phyloP scores from a whole-genome alignment of 2,797 vertebrate species.

The Apogon hyalosoma region DNA sequence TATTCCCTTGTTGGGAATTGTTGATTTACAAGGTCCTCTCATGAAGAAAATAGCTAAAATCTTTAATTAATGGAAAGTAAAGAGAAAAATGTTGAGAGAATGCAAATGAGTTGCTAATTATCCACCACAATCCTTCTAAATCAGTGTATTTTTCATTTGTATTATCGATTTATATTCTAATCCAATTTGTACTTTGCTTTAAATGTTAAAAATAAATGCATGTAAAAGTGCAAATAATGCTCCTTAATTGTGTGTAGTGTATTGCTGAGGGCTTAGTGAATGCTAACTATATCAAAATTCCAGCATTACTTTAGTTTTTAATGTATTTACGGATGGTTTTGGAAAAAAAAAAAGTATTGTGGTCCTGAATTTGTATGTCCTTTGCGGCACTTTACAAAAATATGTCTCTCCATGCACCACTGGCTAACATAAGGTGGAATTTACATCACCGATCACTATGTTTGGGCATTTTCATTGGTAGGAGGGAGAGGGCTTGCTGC shows the following conservation, averaged over 20 bases:
- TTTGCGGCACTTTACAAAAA: constrained; percentile 35
- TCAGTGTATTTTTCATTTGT: neutral
- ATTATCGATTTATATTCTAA: constrained; percentile 2
- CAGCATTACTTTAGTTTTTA: neutral
- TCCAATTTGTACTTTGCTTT: neutral
- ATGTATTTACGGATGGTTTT: neutral
- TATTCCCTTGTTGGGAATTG: neutral
- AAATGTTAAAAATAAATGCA: constrained; percentile 10
- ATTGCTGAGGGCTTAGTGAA: constrained; percentile 4
- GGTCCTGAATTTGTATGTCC: constrained; percentile 14
- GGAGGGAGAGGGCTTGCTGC: constrained; percentile 28
- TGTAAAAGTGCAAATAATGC: neutral
- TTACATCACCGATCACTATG: constrained; percentile 40
- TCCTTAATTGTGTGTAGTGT: constrained; percentile 14
- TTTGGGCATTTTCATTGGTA: constrained; percentile 65
- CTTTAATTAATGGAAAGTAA: constrained; percentile 14
- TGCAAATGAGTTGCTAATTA: constrained; percentile 41
- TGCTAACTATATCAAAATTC: neutral
- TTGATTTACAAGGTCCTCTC: constrained; percentile 16
- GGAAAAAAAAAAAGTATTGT: constrained; percentile 18
- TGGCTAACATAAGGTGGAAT: constrained; percentile 25
- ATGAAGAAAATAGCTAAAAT: constrained; percentile 7
- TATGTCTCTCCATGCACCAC: constrained; percentile 7
- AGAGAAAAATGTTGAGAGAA: constrained; percentile 7
- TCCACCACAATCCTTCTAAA: constrained; percentile 10